Evolutionary conservation across 1,140 invertebrate genomes (phyloP).

Genomic region (Drosophila parabipectinata): DNA sequence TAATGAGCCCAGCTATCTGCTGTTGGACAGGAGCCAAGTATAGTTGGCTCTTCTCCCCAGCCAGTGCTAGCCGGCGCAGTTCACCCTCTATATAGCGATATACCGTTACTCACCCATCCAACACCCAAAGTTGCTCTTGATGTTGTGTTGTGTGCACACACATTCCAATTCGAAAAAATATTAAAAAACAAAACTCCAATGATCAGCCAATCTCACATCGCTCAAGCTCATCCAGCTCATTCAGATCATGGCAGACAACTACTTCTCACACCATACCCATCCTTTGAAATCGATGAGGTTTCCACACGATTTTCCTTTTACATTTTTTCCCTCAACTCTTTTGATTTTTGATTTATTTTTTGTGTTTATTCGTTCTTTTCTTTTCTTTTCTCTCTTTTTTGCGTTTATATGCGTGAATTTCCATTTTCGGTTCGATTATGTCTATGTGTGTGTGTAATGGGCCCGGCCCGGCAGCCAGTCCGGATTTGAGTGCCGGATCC

Average conservation of each 20-base stretch:
- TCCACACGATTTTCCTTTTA: slow-evolving; percentile 10
- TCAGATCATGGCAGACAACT: slow-evolving; percentile 44
- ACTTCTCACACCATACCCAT: slow-evolving; percentile 17
- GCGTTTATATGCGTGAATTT: slow-evolving; percentile 48
- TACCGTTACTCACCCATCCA: slow-evolving; percentile 36
- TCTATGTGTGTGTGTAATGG: slow-evolving; percentile 40
- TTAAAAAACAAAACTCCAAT: slow-evolving; percentile 30
- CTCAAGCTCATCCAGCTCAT: slow-evolving; percentile 44
- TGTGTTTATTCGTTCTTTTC: slow-evolving; percentile 31
- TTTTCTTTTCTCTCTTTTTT: slow-evolving; percentile 48
- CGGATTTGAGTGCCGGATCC: slow-evolving; percentile 58
- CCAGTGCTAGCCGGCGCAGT: slow-evolving; percentile 4
- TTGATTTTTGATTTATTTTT: slow-evolving; percentile 48
- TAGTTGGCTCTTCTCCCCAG: slow-evolving; percentile 2
- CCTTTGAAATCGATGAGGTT: slow-evolving; percentile 23
- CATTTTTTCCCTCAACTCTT: slow-evolving; percentile 24
- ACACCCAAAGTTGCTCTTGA: slow-evolving; percentile 35
- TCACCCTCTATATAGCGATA: slow-evolving; percentile 38
- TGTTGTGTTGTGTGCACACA: slow-evolving; percentile 53
- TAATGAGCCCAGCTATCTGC: background rate
- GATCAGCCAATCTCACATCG: slow-evolving; percentile 34
- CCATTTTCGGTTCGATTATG: slow-evolving; percentile 59
- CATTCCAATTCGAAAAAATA: slow-evolving; percentile 15
- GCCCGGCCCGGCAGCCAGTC: slow-evolving; percentile 57
- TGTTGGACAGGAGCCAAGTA: background rate